Evolutionary conservation across 2,888 invertebrate species (phyloP).

Genomic region (Acanthococcus lagerstroemiae): DNA sequence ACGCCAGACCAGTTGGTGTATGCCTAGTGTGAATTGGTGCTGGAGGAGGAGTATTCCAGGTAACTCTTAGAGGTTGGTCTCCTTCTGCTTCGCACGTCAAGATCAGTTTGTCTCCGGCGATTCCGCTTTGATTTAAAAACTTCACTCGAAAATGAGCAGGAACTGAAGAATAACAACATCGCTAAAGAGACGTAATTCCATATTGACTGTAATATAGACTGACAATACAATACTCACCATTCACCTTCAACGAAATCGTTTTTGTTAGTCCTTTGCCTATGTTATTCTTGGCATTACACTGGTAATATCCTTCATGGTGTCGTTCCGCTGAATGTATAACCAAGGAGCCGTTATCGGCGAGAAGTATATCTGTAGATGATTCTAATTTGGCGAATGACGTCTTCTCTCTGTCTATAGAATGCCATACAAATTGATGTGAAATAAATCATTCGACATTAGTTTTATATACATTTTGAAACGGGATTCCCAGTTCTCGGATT

Average conservation of each 20-base stretch:
- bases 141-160: slow-evolving; percentile 41
- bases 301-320: slow-evolving; percentile 70
- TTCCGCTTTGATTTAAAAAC: slow-evolving; percentile 36
- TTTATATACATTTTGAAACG: background rate
- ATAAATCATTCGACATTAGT: background rate
- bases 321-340: slow-evolving; percentile 61
- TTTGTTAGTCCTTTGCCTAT: slow-evolving; percentile 74
- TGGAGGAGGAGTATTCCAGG: slow-evolving; percentile 36
- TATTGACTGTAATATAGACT: slow-evolving; percentile 5
- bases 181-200: background rate
- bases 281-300: slow-evolving; percentile 74
- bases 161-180: slow-evolving; percentile 40
- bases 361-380: slow-evolving; percentile 1
- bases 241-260: slow-evolving; percentile 66
- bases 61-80: slow-evolving; percentile 37
- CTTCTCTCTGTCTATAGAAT: background rate
- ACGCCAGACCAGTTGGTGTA: slow-evolving; percentile 41
- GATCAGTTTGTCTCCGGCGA: slow-evolving; percentile 37
- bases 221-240: slow-evolving; percentile 50
- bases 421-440: background rate
- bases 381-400: slow-evolving; percentile 2
- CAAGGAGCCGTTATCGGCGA: slow-evolving; percentile 50
- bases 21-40: slow-evolving; percentile 36
- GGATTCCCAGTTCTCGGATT: background rate
- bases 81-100: slow-evolving; percentile 38